These are phyloP conservation scores for Poecilia wingei DNA, from an alignment of 2,797 vertebrate species.

Conservation along the genomic window DNA sequence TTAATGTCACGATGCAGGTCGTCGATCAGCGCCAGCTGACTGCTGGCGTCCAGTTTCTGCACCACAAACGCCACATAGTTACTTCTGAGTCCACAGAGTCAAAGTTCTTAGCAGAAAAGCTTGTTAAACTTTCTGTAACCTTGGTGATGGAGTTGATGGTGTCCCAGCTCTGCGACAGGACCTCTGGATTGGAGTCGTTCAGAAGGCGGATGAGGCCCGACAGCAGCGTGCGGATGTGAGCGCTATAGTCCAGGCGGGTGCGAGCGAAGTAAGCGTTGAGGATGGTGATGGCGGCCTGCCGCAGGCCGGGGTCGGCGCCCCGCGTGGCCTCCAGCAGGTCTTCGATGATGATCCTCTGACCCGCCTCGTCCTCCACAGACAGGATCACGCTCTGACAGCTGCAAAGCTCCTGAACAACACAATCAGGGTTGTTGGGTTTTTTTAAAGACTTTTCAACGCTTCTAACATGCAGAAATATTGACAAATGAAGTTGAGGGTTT, in stretches of 20 bases:
- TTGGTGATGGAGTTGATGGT: slow-evolving; percentile 96
- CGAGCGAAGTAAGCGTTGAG: slow-evolving; percentile 95
- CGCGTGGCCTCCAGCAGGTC: slow-evolving; percentile 93
- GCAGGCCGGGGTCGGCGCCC: slow-evolving; percentile 87
- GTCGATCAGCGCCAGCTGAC: slow-evolving; percentile 94
- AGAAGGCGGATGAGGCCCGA: slow-evolving; percentile 95
- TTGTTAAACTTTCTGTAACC: slow-evolving; percentile 69
- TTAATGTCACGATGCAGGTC: slow-evolving; percentile 95
- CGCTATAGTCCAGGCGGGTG: slow-evolving; percentile 91
- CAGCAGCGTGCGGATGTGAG: slow-evolving; percentile 88
- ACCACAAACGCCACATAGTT: slow-evolving; percentile 25
- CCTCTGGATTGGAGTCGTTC: slow-evolving; percentile 89
- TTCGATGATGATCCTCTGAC: slow-evolving; percentile 95
- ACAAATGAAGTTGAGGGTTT: not conserved
- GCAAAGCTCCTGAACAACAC: slow-evolving; percentile 85
- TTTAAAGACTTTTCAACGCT: not conserved
- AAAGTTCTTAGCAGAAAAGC: not conserved
- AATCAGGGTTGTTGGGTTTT: too few species aligned
- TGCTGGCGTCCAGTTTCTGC: slow-evolving; percentile 94
- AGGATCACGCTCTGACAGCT: slow-evolving; percentile 95
- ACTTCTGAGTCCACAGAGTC: not conserved
- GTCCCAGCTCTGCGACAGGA: slow-evolving; percentile 96
- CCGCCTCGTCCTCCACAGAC: slow-evolving; percentile 94
- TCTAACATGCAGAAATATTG: not conserved
- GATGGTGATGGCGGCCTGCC: slow-evolving; percentile 91